A percentile compares a stretch with the other conserved stretches of the same genome.
Evolutionary conservation across 2,113 vertebrate species (phyloP).

Genomic region (Amblyopsis rosae): DNA sequence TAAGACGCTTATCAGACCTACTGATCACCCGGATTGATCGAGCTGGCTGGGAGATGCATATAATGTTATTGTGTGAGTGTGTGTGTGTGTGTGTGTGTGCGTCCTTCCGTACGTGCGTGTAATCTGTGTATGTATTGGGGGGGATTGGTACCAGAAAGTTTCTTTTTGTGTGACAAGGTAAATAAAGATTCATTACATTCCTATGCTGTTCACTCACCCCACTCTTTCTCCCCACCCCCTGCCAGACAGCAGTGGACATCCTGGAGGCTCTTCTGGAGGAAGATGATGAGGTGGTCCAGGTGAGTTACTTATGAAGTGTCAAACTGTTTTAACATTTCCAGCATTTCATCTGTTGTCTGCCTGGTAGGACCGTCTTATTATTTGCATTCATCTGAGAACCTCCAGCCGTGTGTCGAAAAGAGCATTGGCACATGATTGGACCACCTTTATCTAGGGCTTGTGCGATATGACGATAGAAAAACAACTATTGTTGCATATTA

Average conservation of each 20-base stretch:
- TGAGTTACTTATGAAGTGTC: slow-evolving; percentile 44
- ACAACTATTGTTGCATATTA: no score
- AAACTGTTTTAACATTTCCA: background rate
- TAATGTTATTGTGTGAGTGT: background rate
- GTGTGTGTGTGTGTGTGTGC: background rate
- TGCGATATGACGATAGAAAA: no score
- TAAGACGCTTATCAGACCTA: slow-evolving; percentile 48
- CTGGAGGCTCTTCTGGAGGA: slow-evolving; percentile 81
- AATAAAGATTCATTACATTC: background rate
- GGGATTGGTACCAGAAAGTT: background rate
- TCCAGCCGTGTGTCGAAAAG: no score
- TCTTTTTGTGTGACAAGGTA: background rate
- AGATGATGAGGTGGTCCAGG: slow-evolving; percentile 83
- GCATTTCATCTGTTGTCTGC: no score
- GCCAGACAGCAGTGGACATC: slow-evolving; percentile 76
- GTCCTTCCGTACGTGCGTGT: background rate
- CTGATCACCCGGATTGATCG: slow-evolving; percentile 58
- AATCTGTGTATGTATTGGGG: background rate
- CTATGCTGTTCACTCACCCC: background rate
- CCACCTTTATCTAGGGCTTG: no score
- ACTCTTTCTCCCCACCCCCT: slow-evolving; percentile 21
- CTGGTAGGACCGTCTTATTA: no score
- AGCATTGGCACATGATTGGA: no score
- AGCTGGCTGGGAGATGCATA: slow-evolving; percentile 29
- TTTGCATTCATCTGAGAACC: background rate